Base-by-base conservation (phyloP, 1,140 invertebrate species). In the Scylla paramamosain region DNA sequence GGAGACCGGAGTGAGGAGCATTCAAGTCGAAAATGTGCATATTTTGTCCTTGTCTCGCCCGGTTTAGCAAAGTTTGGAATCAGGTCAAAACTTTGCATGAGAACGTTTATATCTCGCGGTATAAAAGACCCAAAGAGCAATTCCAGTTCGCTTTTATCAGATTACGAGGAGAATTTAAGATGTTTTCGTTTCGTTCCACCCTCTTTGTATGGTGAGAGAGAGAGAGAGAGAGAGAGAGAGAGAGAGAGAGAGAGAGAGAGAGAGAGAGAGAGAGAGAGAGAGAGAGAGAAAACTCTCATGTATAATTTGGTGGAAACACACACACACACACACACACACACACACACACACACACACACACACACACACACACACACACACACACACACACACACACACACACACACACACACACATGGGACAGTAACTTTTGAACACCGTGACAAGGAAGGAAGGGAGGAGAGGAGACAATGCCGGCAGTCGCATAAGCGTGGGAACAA, bases 221-320 rank as follows among this genome's bases (percentile, higher is more conserved):
- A 77, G 67, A 77, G 67, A 77, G 67, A 77, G 67, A 77, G 67
- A 77, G 67, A 77, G 67, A 77, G 67, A 77, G 67, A 77, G 67
- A 77, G 67, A 77, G 67, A 77, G 67, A 77, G 67, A 77, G 67
- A 77, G 67, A 67, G 59, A 67, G 59, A 67, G 59, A 67, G 59
- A 67, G 59, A 25, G 20, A 25, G 20, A 25, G 20, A 25, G 20
- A n/a, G 25, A n/a, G 67, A 77, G 67, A 77, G 67, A 77, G 10
- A 12, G 67, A n/a, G 10, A 77, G 25, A 77, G 25, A 12, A 20
- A 77, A 59, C 10, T 20, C 12, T 14, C 10, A 20, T 59, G 52
- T 59, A 59, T 59, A 59, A 59, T 59, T 59, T 12, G 52, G 16
- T 0, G 10, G 2, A 59, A 2, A 59, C 52, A 59, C 52, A 59